Evolutionary conservation across 2,888 invertebrate species (phyloP), one percentile per base, ranked within the genome.

Genomic region (Synanthedon formicaeformis): DNA sequence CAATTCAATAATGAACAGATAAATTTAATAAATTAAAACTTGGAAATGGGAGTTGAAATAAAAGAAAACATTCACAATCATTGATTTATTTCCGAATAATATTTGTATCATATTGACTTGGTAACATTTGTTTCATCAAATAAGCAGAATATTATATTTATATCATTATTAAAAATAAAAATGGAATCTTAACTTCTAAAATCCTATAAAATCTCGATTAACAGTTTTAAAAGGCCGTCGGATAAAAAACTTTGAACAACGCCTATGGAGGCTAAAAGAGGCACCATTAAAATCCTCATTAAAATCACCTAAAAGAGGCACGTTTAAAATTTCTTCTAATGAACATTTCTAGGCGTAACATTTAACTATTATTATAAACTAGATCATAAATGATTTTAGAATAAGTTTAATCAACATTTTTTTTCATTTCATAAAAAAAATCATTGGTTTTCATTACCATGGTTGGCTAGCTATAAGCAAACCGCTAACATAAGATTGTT

Each of bases 131-230:
- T 34, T 34, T 34, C 34, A 77, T 73, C 73, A 76, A 70, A 69
- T 67, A 74, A 73, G 76, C 73, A 63, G 72, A 63, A 69, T 71
- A 63, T 73, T 78, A 76, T 81, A 81, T 78, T 73, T 78, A 76
- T 81, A 81, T 78, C 76, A 79, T 23, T 23, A 23, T 23, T 23
- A 23, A 23, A 78, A 67, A 69, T 64, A 65, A 45, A 45, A 13
- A 45, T 12, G 8, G 5, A 34, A 2, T 34, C 6, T 34, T 34
- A 34, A 5, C 2, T 13, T 45, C 45, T 45, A 45, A 45, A 45
- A 45, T 45, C 45, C 45, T 45, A 45, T 45, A 45, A 45, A 45
- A 45, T 5, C 45, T 13, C 45, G 12, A 14, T 13, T 45, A 13
- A 45, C 5, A 13, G 2, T n/a, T 27, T 34, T 40, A 50, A 34